Percentiles rank a stretch among this genome's conserved stretches.
Evolutionary conservation across 2,113 vertebrate genomes (phyloP).

Genomic region (Osmerus mordax): DNA sequence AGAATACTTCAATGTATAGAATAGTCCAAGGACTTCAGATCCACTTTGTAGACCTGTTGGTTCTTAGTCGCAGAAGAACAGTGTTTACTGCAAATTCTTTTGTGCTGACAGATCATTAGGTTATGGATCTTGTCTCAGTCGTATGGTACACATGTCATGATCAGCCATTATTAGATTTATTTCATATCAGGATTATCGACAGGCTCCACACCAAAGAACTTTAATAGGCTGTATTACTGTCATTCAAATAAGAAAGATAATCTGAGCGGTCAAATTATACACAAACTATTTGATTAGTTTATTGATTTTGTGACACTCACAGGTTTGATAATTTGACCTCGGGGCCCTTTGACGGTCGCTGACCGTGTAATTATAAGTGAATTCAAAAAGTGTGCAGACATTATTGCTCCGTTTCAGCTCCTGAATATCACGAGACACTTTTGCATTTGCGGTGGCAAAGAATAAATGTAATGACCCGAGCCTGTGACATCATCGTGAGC

Average conservation of each 20-base stretch:
- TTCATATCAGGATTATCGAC: background rate
- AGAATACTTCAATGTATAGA: constrained; percentile 51
- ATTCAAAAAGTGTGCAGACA: constrained; percentile 5
- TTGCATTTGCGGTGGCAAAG: background rate
- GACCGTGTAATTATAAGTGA: constrained; percentile 25
- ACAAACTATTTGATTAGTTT: constrained; percentile 35
- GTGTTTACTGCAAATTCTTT: background rate
- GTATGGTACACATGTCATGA: no score
- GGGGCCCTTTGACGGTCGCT: constrained; percentile 18
- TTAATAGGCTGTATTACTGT: constrained; percentile 9
- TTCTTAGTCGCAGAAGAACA: constrained; percentile 28
- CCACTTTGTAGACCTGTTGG: constrained; percentile 39
- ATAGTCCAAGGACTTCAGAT: constrained; percentile 51
- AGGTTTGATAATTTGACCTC: constrained; percentile 35
- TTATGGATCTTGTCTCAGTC: background rate
- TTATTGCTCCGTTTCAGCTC: background rate
- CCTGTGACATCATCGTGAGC: background rate
- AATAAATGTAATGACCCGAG: background rate
- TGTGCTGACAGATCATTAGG: background rate
- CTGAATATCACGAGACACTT: background rate
- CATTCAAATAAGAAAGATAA: constrained; percentile 16
- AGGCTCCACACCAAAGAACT: background rate
- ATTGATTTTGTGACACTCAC: background rate
- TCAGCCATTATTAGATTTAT: background rate
- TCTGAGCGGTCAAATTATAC: constrained; percentile 37